These are phyloP conservation scores for Xylota segnis DNA, from an alignment of 2,888 invertebrate genomes.

Conservation along the genomic window DNA sequence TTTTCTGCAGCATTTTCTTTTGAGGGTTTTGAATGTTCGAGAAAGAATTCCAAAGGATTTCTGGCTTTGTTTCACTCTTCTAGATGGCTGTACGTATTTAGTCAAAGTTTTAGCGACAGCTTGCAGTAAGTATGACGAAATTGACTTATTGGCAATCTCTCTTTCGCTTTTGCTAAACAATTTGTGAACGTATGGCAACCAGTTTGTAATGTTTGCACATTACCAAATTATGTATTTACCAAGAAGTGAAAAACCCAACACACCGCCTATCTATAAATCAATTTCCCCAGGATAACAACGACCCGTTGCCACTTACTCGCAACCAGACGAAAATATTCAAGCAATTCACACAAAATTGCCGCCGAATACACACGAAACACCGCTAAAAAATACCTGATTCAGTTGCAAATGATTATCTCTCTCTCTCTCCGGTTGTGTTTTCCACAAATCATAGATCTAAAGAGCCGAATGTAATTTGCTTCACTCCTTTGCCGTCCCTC, in stretches of 20 bases:
- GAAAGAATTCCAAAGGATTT: no score
- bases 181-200: no score
- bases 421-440: not conserved
- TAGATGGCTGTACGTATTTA: no score
- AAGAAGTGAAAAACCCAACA: no score
- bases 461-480: constrained; percentile 68
- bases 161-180: no score
- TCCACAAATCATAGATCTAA: constrained; percentile 71
- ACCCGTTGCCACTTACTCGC: not conserved
- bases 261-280: not conserved
- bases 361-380: constrained; percentile 18
- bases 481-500: not conserved
- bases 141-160: not conserved
- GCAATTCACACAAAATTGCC: constrained; percentile 59
- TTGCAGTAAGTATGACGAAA: not conserved
- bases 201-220: no score
- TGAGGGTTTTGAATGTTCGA: no score
- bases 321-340: constrained; percentile 42
- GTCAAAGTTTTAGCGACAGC: not conserved
- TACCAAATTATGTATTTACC: no score
- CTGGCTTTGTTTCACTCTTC: no score
- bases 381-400: constrained; percentile 59
- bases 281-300: not conserved
- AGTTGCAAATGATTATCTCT: constrained; percentile 63
- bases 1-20: no score